Evolutionary conservation across 1,140 invertebrate genomes (phyloP).

Genomic region (Drosophila ercepeae): DNA sequence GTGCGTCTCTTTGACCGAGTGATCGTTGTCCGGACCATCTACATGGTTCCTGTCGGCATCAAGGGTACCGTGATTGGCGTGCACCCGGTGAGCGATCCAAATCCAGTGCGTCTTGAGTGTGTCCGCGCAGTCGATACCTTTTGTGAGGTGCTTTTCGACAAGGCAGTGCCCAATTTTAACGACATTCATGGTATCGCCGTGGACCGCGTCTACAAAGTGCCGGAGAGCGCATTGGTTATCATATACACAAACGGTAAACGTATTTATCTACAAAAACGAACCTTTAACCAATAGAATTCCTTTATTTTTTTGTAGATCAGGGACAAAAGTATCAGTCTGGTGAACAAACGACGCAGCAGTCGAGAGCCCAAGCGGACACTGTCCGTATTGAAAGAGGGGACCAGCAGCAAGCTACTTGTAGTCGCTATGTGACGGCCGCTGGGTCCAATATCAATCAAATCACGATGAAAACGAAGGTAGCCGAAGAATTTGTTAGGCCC

Average conservation of each 20-base stretch:
- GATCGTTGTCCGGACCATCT: slow-evolving; percentile 89
- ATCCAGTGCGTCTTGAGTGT: slow-evolving; percentile 79
- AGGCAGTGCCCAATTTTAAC: slow-evolving; percentile 59
- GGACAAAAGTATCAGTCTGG: background rate
- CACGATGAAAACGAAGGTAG: slow-evolving; percentile 53
- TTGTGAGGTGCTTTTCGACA: slow-evolving; percentile 73
- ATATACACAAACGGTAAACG: slow-evolving; percentile 40
- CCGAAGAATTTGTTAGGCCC: slow-evolving; percentile 43
- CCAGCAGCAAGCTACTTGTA: slow-evolving; percentile 13
- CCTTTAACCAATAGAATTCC: background rate
- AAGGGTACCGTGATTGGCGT: slow-evolving; percentile 93
- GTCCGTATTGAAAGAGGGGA: background rate
- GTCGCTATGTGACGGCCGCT: slow-evolving; percentile 40
- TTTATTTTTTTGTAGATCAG: slow-evolving; percentile 2
- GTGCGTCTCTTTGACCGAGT: slow-evolving; percentile 93
- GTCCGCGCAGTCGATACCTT: slow-evolving; percentile 69
- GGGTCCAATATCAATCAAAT: slow-evolving; percentile 23
- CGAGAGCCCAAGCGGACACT: background rate
- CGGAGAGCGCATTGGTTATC: slow-evolving; percentile 63
- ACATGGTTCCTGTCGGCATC: slow-evolving; percentile 89
- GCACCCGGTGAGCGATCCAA: slow-evolving; percentile 82
- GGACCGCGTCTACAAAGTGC: slow-evolving; percentile 71
- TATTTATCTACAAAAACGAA: background rate
- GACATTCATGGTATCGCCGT: slow-evolving; percentile 71
- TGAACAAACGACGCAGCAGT: background rate